Conservation (phyloP, 2,797 vertebrate species). For the Esox masquinongy region DNA sequence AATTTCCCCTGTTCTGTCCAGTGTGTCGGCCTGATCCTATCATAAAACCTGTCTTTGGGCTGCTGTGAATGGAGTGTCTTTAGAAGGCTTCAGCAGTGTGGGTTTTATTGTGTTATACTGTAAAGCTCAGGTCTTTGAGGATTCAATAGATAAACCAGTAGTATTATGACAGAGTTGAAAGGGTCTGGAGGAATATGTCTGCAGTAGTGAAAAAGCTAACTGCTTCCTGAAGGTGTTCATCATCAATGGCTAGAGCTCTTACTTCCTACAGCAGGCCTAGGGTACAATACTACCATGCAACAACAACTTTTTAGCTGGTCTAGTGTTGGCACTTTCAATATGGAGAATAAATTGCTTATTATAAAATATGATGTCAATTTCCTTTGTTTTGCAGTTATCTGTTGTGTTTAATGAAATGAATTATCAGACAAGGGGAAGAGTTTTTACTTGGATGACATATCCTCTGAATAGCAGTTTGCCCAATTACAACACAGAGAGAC, state of each 20-base stretch:
- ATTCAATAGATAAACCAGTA: conserved; percentile 46
- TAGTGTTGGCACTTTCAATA: conserved; percentile 18
- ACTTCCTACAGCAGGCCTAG: neutral
- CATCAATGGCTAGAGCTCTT: conserved; percentile 17
- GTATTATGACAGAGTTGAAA: conserved; percentile 30
- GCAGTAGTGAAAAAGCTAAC: conserved; percentile 32
- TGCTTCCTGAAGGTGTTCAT: conserved; percentile 31
- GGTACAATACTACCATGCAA: conserved; percentile 13
- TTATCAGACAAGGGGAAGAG: neutral
- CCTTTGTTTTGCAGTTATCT: conserved; percentile 11
- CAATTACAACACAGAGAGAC: neutral
- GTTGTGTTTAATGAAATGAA: conserved; percentile 1
- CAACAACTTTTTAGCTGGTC: conserved; percentile 10
- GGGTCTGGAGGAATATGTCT: conserved; percentile 38
- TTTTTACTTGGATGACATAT: neutral
- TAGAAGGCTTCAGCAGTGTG: conserved; percentile 10
- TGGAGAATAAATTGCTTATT: neutral
- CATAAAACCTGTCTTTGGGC: conserved; percentile 37
- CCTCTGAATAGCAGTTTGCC: neutral
- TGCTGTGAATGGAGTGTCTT: neutral
- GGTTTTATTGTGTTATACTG: conserved; percentile 51
- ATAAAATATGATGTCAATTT: neutral
- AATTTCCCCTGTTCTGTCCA: neutral
- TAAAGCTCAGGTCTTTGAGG: conserved; percentile 39
- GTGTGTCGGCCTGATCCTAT: conserved; percentile 11